Percentiles rank a stretch among this genome's conserved stretches.
phyloP scores from a whole-genome alignment of 2,113 vertebrate genomes.

The Panurus biarmicus region DNA sequence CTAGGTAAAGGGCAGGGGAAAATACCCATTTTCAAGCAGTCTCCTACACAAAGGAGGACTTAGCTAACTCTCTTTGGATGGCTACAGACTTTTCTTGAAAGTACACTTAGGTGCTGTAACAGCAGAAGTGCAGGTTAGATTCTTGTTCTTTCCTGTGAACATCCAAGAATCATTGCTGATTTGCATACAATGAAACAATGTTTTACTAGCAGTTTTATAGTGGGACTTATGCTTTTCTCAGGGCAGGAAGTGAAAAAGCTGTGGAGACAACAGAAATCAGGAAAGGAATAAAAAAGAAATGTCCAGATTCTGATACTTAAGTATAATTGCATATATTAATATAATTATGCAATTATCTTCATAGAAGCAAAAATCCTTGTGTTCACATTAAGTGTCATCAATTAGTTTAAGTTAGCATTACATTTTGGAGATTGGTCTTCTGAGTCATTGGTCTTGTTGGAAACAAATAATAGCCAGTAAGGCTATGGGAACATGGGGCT shows the following conservation, averaged over 20 bases:
- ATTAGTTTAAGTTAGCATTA: not conserved
- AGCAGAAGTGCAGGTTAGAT: not conserved
- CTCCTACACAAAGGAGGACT: not conserved
- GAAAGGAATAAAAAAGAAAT: not conserved
- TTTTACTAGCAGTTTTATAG: not conserved
- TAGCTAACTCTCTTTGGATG: not conserved
- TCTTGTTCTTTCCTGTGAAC: not conserved
- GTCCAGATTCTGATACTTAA: not conserved
- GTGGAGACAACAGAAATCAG: not conserved
- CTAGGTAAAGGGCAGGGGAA: not conserved
- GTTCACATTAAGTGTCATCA: not conserved
- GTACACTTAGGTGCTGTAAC: not conserved
- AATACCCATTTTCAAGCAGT: rapidly evolving
- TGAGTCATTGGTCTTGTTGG: not conserved
- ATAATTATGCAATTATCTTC: not conserved
- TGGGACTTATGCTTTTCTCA: not conserved
- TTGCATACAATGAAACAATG: not conserved
- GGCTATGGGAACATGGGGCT: not conserved
- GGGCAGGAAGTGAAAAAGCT: not conserved
- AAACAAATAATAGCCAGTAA: not conserved
- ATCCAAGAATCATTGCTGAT: not conserved
- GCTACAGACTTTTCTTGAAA: not conserved
- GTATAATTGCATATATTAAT: not conserved
- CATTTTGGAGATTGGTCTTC: not conserved
- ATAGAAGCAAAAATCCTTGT: not conserved